Evolutionary conservation across 2,797 vertebrate species (phyloP).

Genomic region (Myotis vivesi): DNA sequence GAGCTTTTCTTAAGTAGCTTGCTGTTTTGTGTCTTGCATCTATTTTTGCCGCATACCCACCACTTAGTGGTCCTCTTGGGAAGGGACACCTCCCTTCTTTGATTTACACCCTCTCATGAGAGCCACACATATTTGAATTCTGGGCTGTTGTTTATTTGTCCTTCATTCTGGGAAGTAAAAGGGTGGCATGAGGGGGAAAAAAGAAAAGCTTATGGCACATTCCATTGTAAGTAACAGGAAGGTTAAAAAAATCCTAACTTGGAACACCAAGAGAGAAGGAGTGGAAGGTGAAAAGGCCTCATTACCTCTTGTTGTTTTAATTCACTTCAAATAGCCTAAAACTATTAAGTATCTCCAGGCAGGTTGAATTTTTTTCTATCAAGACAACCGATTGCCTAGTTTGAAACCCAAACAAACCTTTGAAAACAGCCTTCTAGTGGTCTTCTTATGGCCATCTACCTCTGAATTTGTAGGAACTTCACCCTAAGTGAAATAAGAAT

Average conservation of each 20-base stretch:
- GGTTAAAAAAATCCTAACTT: not conserved
- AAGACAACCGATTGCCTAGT: not conserved
- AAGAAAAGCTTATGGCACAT: not conserved
- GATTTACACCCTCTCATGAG: not conserved
- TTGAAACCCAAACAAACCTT: conserved; percentile 33
- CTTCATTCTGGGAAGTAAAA: not conserved
- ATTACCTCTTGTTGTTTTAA: not conserved
- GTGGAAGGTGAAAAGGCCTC: not conserved
- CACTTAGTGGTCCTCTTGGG: not conserved
- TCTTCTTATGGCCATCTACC: not conserved
- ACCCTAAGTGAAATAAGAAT: not conserved
- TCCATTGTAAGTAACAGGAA: not conserved
- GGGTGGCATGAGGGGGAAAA: not conserved
- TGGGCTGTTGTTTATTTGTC: not conserved
- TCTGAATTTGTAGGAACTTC: not conserved
- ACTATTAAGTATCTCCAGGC: conserved; percentile 9
- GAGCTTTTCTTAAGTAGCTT: not conserved
- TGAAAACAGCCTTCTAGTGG: not conserved
- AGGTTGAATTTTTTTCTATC: not conserved
- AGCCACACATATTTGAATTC: conserved; percentile 2
- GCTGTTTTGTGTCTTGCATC: not conserved
- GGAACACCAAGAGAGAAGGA: not conserved
- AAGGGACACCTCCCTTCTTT: not conserved
- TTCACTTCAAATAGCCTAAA: conserved; percentile 38
- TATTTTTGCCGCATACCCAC: not conserved